A percentile compares a stretch with the other conserved stretches of the same genome.
These are phyloP conservation scores for Beris morrisii DNA, from an alignment of 2,888 invertebrate species.

Conservation along the genomic window DNA sequence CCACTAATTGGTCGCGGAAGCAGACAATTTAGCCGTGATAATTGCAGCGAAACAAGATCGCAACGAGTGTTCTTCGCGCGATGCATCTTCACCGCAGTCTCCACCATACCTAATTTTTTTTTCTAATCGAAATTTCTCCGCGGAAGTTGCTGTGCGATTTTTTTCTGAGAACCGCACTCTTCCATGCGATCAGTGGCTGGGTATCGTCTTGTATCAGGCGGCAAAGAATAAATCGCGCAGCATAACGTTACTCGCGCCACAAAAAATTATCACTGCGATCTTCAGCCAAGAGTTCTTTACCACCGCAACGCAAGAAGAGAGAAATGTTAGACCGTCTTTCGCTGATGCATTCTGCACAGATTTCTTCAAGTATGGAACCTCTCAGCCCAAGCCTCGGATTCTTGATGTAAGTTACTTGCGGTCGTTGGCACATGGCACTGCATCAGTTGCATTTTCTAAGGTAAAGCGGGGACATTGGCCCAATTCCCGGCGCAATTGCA, in stretches of 20 bases:
- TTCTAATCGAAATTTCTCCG: slow-evolving; percentile 14
- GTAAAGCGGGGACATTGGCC: slow-evolving; percentile 53
- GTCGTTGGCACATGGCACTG: slow-evolving; percentile 55
- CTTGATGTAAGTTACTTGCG: slow-evolving; percentile 53
- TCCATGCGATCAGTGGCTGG: neutral
- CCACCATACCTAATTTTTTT: slow-evolving; percentile 13
- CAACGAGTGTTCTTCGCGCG: too few species aligned
- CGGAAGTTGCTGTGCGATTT: slow-evolving; percentile 10
- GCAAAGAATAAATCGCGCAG: slow-evolving; percentile 6
- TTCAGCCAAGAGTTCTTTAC: too few species aligned
- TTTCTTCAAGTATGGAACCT: too few species aligned
- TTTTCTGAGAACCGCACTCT: slow-evolving; percentile 26
- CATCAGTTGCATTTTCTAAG: slow-evolving; percentile 49
- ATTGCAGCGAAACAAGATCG: too few species aligned
- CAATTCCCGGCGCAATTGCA: slow-evolving; percentile 43
- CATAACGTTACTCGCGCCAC: neutral
- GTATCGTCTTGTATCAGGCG: neutral
- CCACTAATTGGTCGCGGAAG: too few species aligned
- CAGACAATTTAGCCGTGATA: too few species aligned
- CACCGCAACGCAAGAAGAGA: too few species aligned
- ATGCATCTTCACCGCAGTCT: neutral
- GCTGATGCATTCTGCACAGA: too few species aligned
- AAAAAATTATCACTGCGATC: too few species aligned
- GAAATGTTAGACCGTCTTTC: too few species aligned
- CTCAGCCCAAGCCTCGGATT: neutral